A percentile compares a stretch with the other conserved stretches of the same genome.
phyloP scores from a whole-genome alignment of 2,797 vertebrate species.

The Huso huso region DNA sequence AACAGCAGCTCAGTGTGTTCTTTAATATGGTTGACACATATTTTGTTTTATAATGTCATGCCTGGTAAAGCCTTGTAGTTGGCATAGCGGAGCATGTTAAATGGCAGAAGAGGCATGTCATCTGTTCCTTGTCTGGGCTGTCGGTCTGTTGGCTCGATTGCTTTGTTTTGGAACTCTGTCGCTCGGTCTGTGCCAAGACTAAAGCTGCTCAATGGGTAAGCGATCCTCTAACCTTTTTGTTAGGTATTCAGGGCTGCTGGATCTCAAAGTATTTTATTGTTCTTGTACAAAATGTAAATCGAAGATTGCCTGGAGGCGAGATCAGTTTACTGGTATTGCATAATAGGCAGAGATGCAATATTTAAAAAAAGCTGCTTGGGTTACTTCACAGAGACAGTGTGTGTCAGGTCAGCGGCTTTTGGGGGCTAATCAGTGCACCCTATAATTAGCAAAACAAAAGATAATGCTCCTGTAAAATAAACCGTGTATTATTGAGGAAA shows the following conservation, averaged over 20 bases:
- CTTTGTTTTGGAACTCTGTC: constrained; percentile 51
- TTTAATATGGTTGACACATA: constrained; percentile 75
- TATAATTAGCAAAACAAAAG: constrained; percentile 72
- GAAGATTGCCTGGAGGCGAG: constrained; percentile 39
- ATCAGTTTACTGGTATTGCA: constrained; percentile 55
- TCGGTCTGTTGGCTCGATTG: constrained; percentile 61
- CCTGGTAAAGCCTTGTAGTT: constrained; percentile 55
- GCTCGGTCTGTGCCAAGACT: constrained; percentile 43
- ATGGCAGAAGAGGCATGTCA: constrained; percentile 66
- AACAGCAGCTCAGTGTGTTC: constrained; percentile 86
- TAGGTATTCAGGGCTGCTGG: constrained; percentile 40
- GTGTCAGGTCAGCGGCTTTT: constrained; percentile 67
- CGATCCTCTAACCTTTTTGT: constrained; percentile 55
- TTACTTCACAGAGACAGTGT: constrained; percentile 61
- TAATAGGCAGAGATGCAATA: constrained; percentile 63
- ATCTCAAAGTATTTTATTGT: constrained; percentile 53
- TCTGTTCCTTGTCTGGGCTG: constrained; percentile 67
- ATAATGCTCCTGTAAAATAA: constrained; percentile 69
- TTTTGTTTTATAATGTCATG: constrained; percentile 73
- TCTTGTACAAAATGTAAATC: constrained; percentile 37
- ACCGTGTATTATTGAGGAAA: constrained; percentile 62
- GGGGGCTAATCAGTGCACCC: constrained; percentile 71
- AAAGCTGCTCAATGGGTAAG: constrained; percentile 42
- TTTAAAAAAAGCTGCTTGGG: constrained; percentile 67
- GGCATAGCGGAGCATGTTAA: constrained; percentile 61